Percentiles rank a stretch among this genome's conserved stretches.
Evolutionary conservation across 1,140 invertebrate genomes (phyloP).

Genomic region (Bombus haemorrhoidalis): DNA sequence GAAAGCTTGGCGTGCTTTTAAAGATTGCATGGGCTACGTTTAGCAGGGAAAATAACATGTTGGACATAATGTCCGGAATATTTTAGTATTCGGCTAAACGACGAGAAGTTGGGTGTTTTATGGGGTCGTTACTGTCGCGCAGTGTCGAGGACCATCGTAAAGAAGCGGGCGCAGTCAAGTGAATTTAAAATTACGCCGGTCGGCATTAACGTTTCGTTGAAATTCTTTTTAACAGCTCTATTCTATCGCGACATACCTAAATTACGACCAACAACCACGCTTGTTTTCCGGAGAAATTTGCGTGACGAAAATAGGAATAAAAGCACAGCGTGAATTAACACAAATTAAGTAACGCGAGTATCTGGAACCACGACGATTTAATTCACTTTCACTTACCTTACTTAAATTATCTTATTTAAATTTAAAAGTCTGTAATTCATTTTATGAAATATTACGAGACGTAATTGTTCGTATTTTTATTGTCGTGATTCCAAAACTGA

Average conservation of each 20-base stretch:
- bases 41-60: background rate
- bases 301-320: background rate
- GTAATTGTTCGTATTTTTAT: background rate
- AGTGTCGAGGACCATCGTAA: background rate
- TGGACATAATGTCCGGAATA: conserved; percentile 4
- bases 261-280: background rate
- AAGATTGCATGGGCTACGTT: background rate
- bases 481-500: background rate
- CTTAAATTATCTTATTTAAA: too few relatives aligned
- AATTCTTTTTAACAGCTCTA: conserved; percentile 12
- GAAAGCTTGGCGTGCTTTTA: background rate
- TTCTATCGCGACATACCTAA: background rate
- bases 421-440: background rate
- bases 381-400: too few relatives aligned
- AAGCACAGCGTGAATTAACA: background rate
- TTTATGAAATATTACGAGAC: background rate
- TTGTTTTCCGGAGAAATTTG: background rate
- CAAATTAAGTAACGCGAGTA: background rate
- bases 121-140: background rate
- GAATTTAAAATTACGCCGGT: conserved; percentile 1
- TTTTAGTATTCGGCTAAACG: conserved; percentile 17
- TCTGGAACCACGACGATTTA: background rate
- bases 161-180: background rate
- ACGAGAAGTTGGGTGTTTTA: conserved; percentile 3
- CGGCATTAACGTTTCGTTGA: background rate